Conservation (phyloP, 2,888 invertebrate species). For the Chydorus sphaericus region DNA sequence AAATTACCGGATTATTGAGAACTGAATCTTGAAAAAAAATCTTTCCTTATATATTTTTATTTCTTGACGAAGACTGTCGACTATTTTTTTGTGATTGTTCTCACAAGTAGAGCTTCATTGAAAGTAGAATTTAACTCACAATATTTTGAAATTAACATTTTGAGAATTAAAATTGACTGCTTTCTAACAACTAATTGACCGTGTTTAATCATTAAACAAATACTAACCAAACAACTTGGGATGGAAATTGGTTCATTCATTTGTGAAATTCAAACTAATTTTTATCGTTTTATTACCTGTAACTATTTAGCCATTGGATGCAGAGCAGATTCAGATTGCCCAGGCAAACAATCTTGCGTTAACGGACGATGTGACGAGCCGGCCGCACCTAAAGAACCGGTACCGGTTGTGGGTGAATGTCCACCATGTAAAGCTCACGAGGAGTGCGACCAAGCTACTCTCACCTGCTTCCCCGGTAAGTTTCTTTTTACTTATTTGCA, state of each 20-base stretch:
- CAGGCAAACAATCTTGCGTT: constrained; percentile 63
- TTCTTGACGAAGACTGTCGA: too few relatives aligned
- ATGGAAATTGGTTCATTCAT: too few relatives aligned
- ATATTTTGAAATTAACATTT: too few relatives aligned
- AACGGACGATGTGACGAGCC: constrained; percentile 61
- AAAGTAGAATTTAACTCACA: too few relatives aligned
- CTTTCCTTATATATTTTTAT: not conserved
- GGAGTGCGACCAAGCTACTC: constrained; percentile 2
- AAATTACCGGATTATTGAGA: not conserved
- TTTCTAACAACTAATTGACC: too few relatives aligned
- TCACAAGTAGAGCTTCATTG: too few relatives aligned
- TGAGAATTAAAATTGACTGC: too few relatives aligned
- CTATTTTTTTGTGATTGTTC: too few relatives aligned
- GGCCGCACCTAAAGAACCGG: not conserved
- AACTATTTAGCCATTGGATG: constrained; percentile 38
- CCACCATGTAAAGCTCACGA: not conserved
- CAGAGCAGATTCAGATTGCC: constrained; percentile 68
- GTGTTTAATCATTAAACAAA: too few relatives aligned
- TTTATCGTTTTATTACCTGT: not conserved
- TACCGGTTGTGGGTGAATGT: constrained; percentile 4
- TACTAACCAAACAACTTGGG: too few relatives aligned
- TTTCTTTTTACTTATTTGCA: not conserved
- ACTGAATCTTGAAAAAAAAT: not conserved
- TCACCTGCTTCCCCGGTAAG: constrained; percentile 10
- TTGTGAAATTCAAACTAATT: too few relatives aligned